Evolutionary conservation across 1,140 invertebrate genomes (phyloP), one percentile per base, ranked within the genome.

Genomic region (Nilaparvata lugens): DNA sequence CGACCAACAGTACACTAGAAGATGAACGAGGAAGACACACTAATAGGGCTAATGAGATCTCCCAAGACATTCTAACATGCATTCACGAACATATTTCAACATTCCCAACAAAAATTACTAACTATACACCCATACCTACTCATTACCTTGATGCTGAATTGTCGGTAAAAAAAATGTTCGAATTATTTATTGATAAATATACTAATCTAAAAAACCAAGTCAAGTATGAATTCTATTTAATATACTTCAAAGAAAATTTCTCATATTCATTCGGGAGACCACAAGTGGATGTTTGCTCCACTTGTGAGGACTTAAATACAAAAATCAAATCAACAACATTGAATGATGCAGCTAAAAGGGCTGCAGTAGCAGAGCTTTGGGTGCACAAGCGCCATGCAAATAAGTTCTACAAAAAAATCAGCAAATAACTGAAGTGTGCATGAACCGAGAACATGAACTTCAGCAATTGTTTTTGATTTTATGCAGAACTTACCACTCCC

Each of bases 381-480:
- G 65, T 63, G 61, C 66, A 58, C 66, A 67, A 70, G 45, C 4
- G 60, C 18, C 48, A 51, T 48, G 57, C 61, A 35, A 53, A 59
- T 52, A 70, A 67, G 68, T 68, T 67, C 68, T 67, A 60, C 67
- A 43, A 52, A 67, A 64, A 64, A 64, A 63, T 56, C 66, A 63
- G 56, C 61, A 56, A 53, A 60, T 59, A 58, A 59, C 45, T 58
- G 54, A 59, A 59, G 61, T 56, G 65, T 56, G 56, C 9, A 64
- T 58, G 16, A 58, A 64, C 38, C 54, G 62, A 28, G 58, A 59
- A 54, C 25, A 61, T 58, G 42, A 52, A 51, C 35, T 62, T 31
- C n/a, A n/a, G 63, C 57, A 45, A 56, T 71, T 21, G 43, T 52
- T 56, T 68, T 72, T 62, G 71, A 72, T 66, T 72, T 65, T 58